These are phyloP conservation scores for Trichomycterus rosablanca DNA, from an alignment of 2,113 vertebrate genomes.

Conservation along the genomic window DNA sequence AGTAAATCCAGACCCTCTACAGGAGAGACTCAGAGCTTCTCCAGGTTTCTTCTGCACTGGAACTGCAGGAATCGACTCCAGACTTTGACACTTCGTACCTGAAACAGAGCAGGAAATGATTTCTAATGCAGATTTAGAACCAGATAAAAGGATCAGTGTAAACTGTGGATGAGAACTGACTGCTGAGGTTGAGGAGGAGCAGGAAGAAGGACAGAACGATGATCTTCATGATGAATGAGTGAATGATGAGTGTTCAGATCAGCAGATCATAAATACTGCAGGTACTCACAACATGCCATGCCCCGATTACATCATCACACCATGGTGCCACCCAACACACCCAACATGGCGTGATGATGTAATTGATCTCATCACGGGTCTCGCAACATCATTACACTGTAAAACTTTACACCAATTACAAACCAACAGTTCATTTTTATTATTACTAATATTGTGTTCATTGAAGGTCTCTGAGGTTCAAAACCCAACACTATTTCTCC, in stretches of 20 bases:
- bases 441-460: too few species aligned
- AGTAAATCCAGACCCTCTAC: conserved; percentile 21
- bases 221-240: conserved; percentile 29
- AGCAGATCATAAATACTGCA: conserved; percentile 29
- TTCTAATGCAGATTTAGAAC: neutral
- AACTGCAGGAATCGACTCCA: neutral
- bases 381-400: too few species aligned
- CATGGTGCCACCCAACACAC: neutral
- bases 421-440: too few species aligned
- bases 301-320: conserved; percentile 27
- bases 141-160: too few species aligned
- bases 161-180: conserved; percentile 11
- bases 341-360: neutral
- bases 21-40: conserved; percentile 17
- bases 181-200: conserved; percentile 19
- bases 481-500: too few species aligned
- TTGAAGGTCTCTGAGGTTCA: too few species aligned
- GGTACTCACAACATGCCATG: neutral
- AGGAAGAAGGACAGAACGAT: conserved; percentile 20
- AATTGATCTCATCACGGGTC: too few species aligned
- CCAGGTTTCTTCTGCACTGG: conserved; percentile 20
- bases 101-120: neutral
- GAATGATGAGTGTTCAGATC: conserved; percentile 26
- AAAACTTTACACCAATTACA: too few species aligned
- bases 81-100: conserved; percentile 26